Base-by-base conservation (phyloP, 2,888 invertebrate species). In the Andrena praecox region DNA sequence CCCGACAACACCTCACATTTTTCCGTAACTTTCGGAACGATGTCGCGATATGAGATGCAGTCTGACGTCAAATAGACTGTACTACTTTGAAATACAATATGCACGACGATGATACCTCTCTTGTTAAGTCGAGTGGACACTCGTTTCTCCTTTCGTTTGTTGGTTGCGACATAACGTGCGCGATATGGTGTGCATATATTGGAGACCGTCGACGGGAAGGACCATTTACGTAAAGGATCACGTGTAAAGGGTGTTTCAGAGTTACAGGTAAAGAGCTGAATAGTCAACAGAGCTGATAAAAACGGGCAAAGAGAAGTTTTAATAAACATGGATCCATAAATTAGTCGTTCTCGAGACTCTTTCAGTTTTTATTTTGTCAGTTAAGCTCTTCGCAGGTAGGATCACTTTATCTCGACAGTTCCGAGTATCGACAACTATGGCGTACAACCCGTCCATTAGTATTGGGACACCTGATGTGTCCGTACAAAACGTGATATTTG, bases 51-150 rank as follows among this genome's bases (percentile, higher is more conserved):
- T 60, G 79, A 87, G 81, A 77, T 85, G 73, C 85, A 84, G 77
- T 76, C 67, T 71, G 84, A 79, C 85, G 88, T 88, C 85, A 82
- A 84, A 85, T 84, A 83, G 83, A 85, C 75, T 84, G 88, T 87
- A 78, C 89, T 89, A 89, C 87, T 87, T 86, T 86, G 84, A 86
- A 86, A 89, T 89, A 88, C 89, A 87, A 89, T 89, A 89, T 87
- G 82, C 89, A 87, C 85, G 85, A 89, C 85, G 82, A 87, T 87
- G 76, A 76, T 87, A 88, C 71, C 77, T 80, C 84, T 80, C 75
- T 84, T 69, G 76, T 87, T 85, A 77, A 82, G 77, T 87, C 87
- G 89, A 88, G 85, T 88, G 88, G 85, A 88, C 87, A 81, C 83
- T 87, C 85, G 83, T 85, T 85, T 85, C 77, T 80, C 77, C 68